These are phyloP conservation scores for Struthio camelus DNA, from an alignment of 2,113 vertebrate genomes.

Conservation along the genomic window DNA sequence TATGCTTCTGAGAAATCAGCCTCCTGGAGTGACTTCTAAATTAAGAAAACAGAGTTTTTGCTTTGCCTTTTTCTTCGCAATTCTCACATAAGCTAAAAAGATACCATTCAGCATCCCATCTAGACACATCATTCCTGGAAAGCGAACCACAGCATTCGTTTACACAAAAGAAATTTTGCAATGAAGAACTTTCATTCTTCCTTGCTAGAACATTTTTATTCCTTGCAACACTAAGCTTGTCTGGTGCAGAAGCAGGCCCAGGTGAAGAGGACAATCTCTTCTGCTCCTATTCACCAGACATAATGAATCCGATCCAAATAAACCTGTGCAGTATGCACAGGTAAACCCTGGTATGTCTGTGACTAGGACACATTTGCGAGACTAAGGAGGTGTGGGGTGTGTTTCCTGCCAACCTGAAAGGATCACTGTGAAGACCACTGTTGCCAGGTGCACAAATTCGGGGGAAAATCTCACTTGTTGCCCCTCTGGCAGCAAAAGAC, in stretches of 20 bases:
- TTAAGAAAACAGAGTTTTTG: constrained; percentile 52
- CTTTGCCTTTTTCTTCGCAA: background rate
- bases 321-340: background rate
- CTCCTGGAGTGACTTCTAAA: constrained; percentile 50
- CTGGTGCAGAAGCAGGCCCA: background rate
- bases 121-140: constrained; percentile 56
- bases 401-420: background rate
- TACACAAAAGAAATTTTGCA: constrained; percentile 16
- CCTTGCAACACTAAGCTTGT: background rate
- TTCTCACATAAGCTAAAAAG: constrained; percentile 28
- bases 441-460: background rate
- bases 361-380: background rate
- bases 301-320: background rate
- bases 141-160: constrained; percentile 52
- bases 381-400: background rate
- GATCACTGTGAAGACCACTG: background rate
- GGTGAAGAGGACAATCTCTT: background rate
- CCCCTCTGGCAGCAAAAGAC: background rate
- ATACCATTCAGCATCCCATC: constrained; percentile 3
- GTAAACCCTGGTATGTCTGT: background rate
- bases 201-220: background rate
- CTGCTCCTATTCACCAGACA: background rate
- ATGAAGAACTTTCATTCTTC: background rate
- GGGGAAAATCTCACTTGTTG: background rate
- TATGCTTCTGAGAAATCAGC: constrained; percentile 49